Evolutionary conservation across 2,113 vertebrate species (phyloP), one percentile per base, ranked within the genome.

Genomic region (Pipa parva): DNA sequence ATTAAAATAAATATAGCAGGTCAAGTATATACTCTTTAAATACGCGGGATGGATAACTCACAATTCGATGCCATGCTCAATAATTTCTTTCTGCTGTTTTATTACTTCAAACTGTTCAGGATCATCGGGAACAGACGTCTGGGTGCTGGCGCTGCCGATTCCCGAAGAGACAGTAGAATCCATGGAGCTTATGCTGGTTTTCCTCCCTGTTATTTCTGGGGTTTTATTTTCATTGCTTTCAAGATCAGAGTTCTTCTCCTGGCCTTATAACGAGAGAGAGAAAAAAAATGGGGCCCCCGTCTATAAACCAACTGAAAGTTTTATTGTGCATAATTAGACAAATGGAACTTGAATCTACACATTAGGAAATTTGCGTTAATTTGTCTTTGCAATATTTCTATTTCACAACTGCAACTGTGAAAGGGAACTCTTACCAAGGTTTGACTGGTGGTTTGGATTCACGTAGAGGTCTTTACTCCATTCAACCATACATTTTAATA

Each of bases 401-500:
- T n/a, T n/a, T n/a, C n/a, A n/a, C n/a, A n/a, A n/a, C n/a, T n/a
- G n/a, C n/a, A n/a, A n/a, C n/a, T n/a, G n/a, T n/a, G n/a, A n/a
- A n/a, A n/a, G n/a, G n/a, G n/a, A n/a, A n/a, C n/a, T 36, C 93
- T 93, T 76, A 99, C 96, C 95, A 0, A 98, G 86, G 80, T 88
- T 91, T 39, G 94, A 75, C 74, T 97, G 95, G 63, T 95, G 91
- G 77, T 99, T 98, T 0, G 96, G 96, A 61, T 99, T 99, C 78
- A 99, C 91, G 8, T 99, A 99, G 63, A 99, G 86, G 80, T 99
- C 96, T 84, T 92, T 97, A 84, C 96, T 99, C 96, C 96, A 99
- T 72, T 99, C 96, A 71, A 99, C 96, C 95, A 97, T 98, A 77
- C 96, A 99, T 79, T 99, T 99, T 54, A 99, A 88, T 76, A 99